phyloP scores from a whole-genome alignment of 1,140 invertebrate species.

The Bombus haemorrhoidalis region DNA sequence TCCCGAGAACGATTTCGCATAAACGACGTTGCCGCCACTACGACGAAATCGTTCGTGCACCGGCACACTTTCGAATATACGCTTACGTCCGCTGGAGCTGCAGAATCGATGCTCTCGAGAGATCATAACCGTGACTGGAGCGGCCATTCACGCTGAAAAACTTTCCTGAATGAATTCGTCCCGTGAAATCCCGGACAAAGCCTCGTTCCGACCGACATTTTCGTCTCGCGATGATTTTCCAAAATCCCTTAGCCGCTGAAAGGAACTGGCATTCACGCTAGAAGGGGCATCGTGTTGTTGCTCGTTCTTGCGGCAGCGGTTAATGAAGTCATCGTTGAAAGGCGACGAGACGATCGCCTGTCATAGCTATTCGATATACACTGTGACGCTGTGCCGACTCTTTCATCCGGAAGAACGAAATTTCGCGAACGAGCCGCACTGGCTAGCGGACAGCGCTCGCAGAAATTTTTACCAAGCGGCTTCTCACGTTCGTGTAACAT shows the following conservation, averaged over 20 bases:
- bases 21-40: not conserved
- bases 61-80: constrained; percentile 19
- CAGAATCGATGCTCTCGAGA: constrained; percentile 45
- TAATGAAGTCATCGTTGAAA: constrained; percentile 33
- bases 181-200: constrained; percentile 43
- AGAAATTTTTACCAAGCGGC: not conserved
- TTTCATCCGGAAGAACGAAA: not conserved
- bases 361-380: constrained; percentile 5
- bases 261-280: not conserved
- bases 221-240: constrained; percentile 45
- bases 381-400: not conserved
- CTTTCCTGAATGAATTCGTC: constrained; percentile 33
- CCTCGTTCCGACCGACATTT: not conserved
- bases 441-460: not conserved
- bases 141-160: constrained; percentile 39
- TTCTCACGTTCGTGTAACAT: not conserved
- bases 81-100: constrained; percentile 33
- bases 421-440: not conserved
- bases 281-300: constrained; percentile 6
- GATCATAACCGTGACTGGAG: constrained; percentile 39
- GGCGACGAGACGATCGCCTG: not conserved
- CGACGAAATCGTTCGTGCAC: constrained; percentile 26
- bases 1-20: constrained; percentile 6
- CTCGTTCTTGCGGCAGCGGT: constrained; percentile 29
- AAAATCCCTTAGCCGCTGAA: constrained; percentile 30